phyloP scores from a whole-genome alignment of 2,888 invertebrate species.

The Patella pellucida region DNA sequence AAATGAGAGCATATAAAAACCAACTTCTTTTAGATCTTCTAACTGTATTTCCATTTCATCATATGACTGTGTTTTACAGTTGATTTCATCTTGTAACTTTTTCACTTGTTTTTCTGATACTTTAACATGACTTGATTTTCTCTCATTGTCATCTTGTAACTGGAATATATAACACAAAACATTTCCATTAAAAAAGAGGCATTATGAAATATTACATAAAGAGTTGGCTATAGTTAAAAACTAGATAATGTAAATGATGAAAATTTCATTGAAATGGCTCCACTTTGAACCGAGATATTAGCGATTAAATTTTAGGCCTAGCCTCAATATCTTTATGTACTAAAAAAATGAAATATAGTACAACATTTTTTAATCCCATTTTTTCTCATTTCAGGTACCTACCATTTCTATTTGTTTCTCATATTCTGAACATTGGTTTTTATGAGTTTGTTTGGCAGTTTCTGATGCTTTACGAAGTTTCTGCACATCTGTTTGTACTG shows the following conservation, averaged over 20 bases:
- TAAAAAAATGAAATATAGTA: too few species aligned
- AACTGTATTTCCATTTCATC: conserved; percentile 24
- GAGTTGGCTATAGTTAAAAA: too few species aligned
- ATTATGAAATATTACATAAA: too few species aligned
- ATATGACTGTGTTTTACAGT: conserved; percentile 21
- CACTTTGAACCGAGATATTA: too few species aligned
- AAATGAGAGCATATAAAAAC: neutral
- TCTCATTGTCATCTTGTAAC: conserved; percentile 39
- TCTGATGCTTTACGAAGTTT: conserved; percentile 40
- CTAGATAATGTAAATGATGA: too few species aligned
- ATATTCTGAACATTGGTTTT: conserved; percentile 56
- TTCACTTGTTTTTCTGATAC: conserved; percentile 46
- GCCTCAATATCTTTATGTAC: too few species aligned
- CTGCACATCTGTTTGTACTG: conserved; percentile 44
- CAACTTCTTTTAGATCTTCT: conserved; percentile 23
- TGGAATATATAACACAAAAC: conserved; percentile 15
- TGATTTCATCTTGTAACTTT: conserved; percentile 41
- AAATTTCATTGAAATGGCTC: too few species aligned
- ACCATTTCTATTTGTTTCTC: conserved; percentile 62
- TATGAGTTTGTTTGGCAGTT: conserved; percentile 47
- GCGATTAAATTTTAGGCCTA: too few species aligned
- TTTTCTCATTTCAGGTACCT: conserved; percentile 24
- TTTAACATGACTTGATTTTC: conserved; percentile 33
- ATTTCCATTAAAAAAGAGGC: neutral
- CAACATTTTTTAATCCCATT: too few species aligned